A percentile compares a stretch with the other conserved stretches of the same genome.
Evolutionary conservation across 2,113 vertebrate species (phyloP).

Genomic region (Coptodon rendalli): DNA sequence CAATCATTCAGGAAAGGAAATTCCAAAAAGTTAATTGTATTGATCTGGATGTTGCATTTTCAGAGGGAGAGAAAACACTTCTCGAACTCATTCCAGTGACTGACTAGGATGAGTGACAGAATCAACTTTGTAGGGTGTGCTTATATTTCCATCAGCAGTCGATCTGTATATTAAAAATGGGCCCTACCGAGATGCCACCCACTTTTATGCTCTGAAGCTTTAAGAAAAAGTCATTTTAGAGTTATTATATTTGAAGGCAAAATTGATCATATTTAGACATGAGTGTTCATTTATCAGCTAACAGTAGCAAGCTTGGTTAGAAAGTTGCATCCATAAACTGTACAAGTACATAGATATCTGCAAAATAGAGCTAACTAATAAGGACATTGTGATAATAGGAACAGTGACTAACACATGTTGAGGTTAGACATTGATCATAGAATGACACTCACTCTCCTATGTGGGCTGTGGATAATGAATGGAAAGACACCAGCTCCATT

Average conservation of each 20-base stretch:
- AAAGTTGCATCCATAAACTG: background rate
- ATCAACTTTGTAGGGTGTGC: background rate
- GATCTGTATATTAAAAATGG: background rate
- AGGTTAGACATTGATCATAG: background rate
- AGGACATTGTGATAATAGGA: background rate
- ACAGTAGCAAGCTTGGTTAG: background rate
- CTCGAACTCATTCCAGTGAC: background rate
- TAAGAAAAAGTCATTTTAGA: background rate
- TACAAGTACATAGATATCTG: background rate
- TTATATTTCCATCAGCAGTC: background rate
- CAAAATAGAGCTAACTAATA: background rate
- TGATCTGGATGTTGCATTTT: background rate
- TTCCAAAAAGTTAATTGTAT: background rate
- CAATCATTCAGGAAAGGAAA: background rate
- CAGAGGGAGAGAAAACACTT: background rate
- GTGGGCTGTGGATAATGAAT: conserved; percentile 61
- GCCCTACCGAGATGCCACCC: background rate
- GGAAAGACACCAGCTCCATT: conserved; percentile 62
- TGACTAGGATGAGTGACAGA: background rate
- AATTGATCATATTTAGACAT: background rate
- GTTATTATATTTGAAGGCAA: background rate
- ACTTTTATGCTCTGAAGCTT: background rate
- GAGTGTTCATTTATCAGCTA: background rate
- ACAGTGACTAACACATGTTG: background rate
- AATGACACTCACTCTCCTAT: conserved; percentile 63